Conservation (phyloP, 2,113 vertebrate species). For the Rhynchomys soricoides region DNA sequence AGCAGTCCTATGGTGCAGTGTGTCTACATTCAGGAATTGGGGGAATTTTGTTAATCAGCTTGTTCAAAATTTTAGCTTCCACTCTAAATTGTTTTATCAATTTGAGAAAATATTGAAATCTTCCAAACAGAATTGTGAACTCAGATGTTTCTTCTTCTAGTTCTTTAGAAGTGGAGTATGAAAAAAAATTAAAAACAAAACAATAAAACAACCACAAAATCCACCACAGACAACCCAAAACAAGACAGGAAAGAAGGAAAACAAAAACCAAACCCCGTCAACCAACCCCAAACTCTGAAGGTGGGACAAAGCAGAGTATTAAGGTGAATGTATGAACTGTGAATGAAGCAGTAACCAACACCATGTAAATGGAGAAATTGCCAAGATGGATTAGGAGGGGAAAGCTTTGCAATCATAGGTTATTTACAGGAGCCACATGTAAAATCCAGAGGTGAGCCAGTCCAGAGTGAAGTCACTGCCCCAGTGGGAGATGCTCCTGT, state of each 20-base stretch:
- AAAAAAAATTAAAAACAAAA: neutral
- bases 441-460: neutral
- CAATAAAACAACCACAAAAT: neutral
- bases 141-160: neutral
- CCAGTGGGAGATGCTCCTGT: accelerated
- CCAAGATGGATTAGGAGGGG: neutral
- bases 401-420: neutral
- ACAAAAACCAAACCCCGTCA: neutral
- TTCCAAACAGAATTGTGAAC: neutral
- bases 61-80: neutral
- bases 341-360: neutral
- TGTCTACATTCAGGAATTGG: accelerated
- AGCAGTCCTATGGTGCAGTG: too few relatives aligned
- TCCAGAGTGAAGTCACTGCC: neutral
- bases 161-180: neutral
- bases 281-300: neutral
- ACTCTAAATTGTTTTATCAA: neutral
- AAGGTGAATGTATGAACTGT: neutral
- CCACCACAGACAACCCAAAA: neutral
- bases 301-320: neutral
- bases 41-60: neutral
- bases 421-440: neutral
- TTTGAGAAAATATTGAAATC: neutral
- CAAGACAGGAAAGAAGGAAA: neutral
- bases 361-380: neutral